Conservation (phyloP, 2,113 vertebrate species). For the Epinephelus cyanopodus region DNA sequence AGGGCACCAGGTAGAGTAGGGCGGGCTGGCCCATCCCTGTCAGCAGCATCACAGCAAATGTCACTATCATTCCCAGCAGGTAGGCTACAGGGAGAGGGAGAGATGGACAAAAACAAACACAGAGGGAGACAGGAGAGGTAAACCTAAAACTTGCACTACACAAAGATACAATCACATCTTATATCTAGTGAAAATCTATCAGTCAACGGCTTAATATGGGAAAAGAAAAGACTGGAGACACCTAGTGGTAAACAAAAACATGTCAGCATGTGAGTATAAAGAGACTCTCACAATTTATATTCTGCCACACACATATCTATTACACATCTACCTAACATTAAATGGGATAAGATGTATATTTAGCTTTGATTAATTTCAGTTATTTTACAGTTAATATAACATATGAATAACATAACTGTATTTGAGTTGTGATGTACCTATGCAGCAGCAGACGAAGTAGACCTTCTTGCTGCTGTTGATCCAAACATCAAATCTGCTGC, state of each 20-base stretch:
- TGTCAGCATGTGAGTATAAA: not conserved
- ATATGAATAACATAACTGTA: not conserved
- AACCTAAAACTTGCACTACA: not conserved
- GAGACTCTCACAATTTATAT: not conserved
- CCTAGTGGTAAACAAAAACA: not conserved
- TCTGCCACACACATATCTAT: not conserved
- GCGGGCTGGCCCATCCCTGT: conserved; percentile 95
- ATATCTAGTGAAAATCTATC: not conserved
- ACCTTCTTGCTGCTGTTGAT: conserved; percentile 87
- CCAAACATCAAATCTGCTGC: conserved; percentile 95
- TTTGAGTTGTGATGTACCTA: conserved; percentile 83
- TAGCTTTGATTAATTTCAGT: not conserved
- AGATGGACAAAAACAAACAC: not conserved
- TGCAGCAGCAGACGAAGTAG: conserved; percentile 90
- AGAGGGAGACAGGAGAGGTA: not conserved
- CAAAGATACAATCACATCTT: not conserved
- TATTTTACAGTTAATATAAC: not conserved
- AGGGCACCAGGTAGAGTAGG: conserved; percentile 95
- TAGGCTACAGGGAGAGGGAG: conserved; percentile 85
- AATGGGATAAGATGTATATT: not conserved
- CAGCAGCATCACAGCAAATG: conserved; percentile 90
- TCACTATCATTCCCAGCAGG: conserved; percentile 91
- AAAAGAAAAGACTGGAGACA: not conserved
- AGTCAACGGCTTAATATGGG: not conserved
- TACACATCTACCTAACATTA: not conserved